These are phyloP conservation scores for Epizoanthus rinbou DNA, from an alignment of 92 coral and sea anemone genomes.

Conservation along the genomic window DNA sequence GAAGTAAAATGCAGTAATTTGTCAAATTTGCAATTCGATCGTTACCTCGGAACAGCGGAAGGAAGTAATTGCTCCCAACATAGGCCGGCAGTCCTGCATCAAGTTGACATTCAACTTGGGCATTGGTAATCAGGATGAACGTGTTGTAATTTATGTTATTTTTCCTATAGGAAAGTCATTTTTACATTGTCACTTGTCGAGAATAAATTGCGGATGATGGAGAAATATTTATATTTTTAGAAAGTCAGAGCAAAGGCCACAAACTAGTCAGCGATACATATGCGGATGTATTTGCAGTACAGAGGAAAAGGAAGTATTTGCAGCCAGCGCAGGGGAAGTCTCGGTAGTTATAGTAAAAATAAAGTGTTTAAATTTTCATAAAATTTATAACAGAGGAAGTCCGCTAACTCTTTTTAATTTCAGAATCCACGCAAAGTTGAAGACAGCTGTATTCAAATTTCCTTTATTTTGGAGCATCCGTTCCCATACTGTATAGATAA, in stretches of 20 bases:
- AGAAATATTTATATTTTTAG: not conserved
- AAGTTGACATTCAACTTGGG: not conserved
- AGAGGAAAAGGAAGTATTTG: not conserved
- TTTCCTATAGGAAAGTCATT: not conserved
- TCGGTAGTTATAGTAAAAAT: not conserved
- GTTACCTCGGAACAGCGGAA: not conserved
- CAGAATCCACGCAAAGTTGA: not conserved
- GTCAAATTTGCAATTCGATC: not conserved
- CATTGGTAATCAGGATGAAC: too few relatives aligned
- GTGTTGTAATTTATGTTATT: not conserved
- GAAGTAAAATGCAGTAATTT: not conserved
- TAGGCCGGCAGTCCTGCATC: not conserved
- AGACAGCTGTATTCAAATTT: constrained; percentile 9
- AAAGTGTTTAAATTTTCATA: not conserved
- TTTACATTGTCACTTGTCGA: not conserved
- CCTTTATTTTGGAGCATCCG: not conserved
- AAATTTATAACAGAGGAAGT: not conserved
- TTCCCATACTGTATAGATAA: not conserved
- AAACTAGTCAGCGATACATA: not conserved
- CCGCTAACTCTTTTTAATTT: not conserved
- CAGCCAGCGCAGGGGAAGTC: not conserved
- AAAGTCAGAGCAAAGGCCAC: not conserved
- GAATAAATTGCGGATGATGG: not conserved
- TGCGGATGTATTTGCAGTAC: not conserved
- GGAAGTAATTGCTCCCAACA: not conserved